Evolutionary conservation across 2,888 invertebrate genomes (phyloP).

Genomic region (Philonicus albiceps): DNA sequence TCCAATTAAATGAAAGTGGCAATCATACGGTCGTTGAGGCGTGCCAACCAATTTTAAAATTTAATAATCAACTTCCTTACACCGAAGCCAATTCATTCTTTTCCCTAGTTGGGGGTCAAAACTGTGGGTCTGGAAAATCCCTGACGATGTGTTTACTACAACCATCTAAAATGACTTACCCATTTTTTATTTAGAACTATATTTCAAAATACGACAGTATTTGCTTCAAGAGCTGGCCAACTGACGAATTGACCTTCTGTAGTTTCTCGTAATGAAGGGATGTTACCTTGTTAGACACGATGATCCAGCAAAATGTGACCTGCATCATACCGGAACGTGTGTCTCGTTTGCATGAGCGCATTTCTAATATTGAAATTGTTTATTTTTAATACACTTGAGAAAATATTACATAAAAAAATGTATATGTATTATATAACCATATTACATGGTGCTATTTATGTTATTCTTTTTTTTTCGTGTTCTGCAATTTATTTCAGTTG

Average conservation of each 20-base stretch:
- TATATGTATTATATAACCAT: not conserved
- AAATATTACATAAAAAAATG: not conserved
- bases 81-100: not conserved
- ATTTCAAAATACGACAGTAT: not conserved
- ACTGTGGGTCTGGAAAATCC: not conserved
- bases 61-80: not conserved
- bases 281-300: not conserved
- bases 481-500: not conserved
- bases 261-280: not conserved
- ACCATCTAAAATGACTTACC: not conserved
- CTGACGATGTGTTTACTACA: not conserved
- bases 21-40: not conserved
- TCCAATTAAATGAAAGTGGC: not conserved
- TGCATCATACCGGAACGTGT: not conserved
- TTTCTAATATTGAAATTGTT: not conserved
- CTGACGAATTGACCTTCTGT: not conserved
- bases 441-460: not conserved
- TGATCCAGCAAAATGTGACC: not conserved
- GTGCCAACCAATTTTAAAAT: not conserved
- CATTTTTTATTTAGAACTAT: not conserved
- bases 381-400: not conserved
- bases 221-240: not conserved
- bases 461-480: not conserved
- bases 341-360: not conserved
- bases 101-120: not conserved